Base-by-base conservation (phyloP, 2,888 invertebrate genomes). In the Ormyrus rosae region DNA sequence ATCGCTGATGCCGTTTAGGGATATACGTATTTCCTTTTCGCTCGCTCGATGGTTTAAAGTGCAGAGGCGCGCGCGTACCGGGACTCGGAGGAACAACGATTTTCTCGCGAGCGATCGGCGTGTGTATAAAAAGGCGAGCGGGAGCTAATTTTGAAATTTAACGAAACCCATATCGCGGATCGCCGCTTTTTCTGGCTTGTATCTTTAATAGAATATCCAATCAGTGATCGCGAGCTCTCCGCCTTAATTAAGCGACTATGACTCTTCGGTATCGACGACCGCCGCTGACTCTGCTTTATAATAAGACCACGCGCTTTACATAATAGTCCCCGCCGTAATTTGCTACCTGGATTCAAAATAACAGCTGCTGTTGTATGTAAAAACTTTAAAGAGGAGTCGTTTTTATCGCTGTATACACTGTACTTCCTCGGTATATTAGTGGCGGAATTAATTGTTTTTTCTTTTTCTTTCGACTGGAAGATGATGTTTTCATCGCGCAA, bases 181-280 rank as follows among this genome's bases (percentile, higher is more conserved):
- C 9, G 51, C 2, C 11, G 53, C 55, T 53, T 34, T 71, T 50
- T 60, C 60, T 60, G 50, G 19, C 5, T 9, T 5, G 50, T 82
- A 80, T 19, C 74, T 82, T 81, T 80, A 81, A 82, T 75, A 81
- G 77, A 80, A 83, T 81, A 83, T 81, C 82, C 82, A 85, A 84
- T 85, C 84, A 82, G 83, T 84, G 80, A 61, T 80, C 78, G 78
- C 81, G n/a, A n/a, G 77, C 80, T 19, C 19, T 73, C 84, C 81
- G 83, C 78, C 83, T 87, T 86, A 86, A 87, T 86, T 84, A 86
- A 83, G 77, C 58, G 84, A 84, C 85, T 84, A 83, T 85, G 84
- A 85, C 84, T 85, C 83, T 84, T 77, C 77, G 68, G 64, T 81
- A 81, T 79, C 82, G 78, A 75, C 81, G 82, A 82, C 68, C 55